Base-by-base conservation (phyloP, 2,113 vertebrate species). In the Anoplopoma fimbria region DNA sequence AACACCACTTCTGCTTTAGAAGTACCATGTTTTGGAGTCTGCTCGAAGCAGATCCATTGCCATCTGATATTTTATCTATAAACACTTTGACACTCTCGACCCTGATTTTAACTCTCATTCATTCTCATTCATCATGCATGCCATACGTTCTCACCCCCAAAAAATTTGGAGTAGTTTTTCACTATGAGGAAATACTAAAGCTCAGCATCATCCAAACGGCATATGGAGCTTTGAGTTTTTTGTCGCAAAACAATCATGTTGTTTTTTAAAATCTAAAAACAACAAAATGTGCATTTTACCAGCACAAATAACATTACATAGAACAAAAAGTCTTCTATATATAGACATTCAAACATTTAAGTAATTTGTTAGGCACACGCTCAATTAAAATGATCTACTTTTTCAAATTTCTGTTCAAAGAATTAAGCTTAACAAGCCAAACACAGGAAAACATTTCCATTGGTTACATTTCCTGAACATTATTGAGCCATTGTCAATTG, bases 41-140 rank as follows among this genome's bases (percentile, higher is more conserved):
- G n/a, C n/a, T n/a, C n/a, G n/a, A n/a, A n/a, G 31, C 62, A 58
- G 19, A 68, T 38, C 14, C 1, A 4, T 33, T 25, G 8, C 9
- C 64, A 36, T 58, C 29, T 21, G 36, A 68, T 79, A 69, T 27
- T 69, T 42, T 42, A n/a, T 55, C n/a, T 14, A 53, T 27, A 31
- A 40, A 31, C 14, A 31, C 27, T 31, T 31, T 47, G 9, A 25
- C 15, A 31, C 12, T 36, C 12, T 31, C 33, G 19, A 33, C 27
- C 25, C 17, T 67, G 38, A 14, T 51, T 69, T 69, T 23, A n/a
- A 51, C 31, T 19, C 40, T 53, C 47, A 1, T n/a, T 69, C 19
- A 55, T 0, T 27, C 19, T 38, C 33, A 70, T 70, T 38, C 33
- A 71, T 27, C 34, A 21, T 19, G 47, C 31, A 14, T 51, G 31